These are phyloP conservation scores for Mycogona germanica DNA, from an alignment of 2,888 invertebrate genomes.

Conservation along the genomic window DNA sequence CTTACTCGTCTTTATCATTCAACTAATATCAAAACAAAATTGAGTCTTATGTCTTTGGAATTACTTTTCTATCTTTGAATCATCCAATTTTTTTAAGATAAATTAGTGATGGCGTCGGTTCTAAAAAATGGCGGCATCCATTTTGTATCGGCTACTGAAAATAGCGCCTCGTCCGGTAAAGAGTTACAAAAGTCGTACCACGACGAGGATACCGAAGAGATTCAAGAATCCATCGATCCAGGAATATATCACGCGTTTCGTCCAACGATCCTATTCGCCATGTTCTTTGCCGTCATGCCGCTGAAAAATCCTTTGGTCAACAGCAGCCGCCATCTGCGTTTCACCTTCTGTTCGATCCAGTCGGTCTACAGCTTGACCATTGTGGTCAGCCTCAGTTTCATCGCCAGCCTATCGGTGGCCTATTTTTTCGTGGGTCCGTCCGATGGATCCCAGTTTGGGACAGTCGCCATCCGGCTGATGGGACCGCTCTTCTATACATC, in stretches of 20 bases:
- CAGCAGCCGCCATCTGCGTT: not conserved
- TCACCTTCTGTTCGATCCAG: not conserved
- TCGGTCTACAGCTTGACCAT: constrained; percentile 1
- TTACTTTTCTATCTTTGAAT: too few species aligned
- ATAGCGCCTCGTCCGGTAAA: too few species aligned
- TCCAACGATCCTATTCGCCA: constrained; percentile 5
- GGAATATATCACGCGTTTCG: constrained; percentile 12
- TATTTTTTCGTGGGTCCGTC: not conserved
- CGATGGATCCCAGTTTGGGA: not conserved
- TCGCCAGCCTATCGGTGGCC: not conserved
- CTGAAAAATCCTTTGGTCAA: not conserved
- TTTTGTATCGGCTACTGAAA: too few species aligned
- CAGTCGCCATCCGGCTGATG: constrained; percentile 4
- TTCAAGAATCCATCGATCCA: too few species aligned
- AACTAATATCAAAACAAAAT: too few species aligned
- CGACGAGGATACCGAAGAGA: too few species aligned
- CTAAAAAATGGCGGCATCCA: too few species aligned
- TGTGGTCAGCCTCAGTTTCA: not conserved
- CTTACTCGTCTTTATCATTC: too few species aligned
- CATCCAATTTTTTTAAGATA: too few species aligned
- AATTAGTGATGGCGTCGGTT: too few species aligned
- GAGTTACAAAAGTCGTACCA: too few species aligned
- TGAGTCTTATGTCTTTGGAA: too few species aligned
- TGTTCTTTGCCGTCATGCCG: constrained; percentile 8
- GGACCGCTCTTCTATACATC: constrained; percentile 13